These are phyloP conservation scores for Willowsia nigromaculata DNA, from an alignment of 2,888 invertebrate species.

Conservation along the genomic window DNA sequence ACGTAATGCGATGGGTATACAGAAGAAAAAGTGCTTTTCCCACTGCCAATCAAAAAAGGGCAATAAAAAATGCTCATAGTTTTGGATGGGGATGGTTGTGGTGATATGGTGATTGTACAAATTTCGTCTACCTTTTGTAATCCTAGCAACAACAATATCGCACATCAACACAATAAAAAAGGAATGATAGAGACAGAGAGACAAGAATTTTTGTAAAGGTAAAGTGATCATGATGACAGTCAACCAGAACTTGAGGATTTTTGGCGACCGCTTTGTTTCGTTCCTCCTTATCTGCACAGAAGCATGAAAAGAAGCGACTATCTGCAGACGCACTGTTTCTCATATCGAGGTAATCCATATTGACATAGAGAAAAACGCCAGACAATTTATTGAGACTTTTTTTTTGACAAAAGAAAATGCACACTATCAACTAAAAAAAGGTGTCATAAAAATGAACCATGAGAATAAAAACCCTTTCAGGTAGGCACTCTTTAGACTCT, in stretches of 20 bases:
- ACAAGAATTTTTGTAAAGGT: background rate
- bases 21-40: constrained; percentile 31
- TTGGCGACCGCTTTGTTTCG: background rate
- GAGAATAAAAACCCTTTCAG: background rate
- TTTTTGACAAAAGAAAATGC: background rate
- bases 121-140: background rate
- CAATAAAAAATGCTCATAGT: background rate
- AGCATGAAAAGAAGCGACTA: background rate
- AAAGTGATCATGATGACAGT: background rate
- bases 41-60: constrained; percentile 12
- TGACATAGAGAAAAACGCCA: background rate
- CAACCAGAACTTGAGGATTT: background rate
- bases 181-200: background rate
- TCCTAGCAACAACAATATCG: background rate
- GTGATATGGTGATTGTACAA: background rate
- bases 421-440: background rate
- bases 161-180: background rate
- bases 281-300: background rate
- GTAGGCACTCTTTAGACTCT: too few relatives aligned
- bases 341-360: background rate
- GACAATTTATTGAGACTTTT: background rate
- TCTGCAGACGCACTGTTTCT: background rate
- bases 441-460: background rate
- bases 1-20: background rate
- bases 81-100: background rate